phyloP scores from a whole-genome alignment of 30 jellyfish, hydroid and myxozoan species.

The Pelagia noctiluca region DNA sequence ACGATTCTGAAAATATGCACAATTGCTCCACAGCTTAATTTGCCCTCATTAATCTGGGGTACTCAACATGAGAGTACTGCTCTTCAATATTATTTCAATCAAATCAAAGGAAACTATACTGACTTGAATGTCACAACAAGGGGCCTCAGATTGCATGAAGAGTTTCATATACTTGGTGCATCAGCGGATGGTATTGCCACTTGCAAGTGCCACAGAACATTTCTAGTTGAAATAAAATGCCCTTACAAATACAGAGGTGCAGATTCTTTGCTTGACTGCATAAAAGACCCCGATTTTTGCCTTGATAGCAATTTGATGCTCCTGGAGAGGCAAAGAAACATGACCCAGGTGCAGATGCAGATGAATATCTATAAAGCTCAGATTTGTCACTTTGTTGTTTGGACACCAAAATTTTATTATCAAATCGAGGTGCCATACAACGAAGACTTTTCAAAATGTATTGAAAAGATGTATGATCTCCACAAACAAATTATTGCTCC shows the following conservation, averaged over 20 bases:
- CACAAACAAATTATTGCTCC: conserved; percentile 33
- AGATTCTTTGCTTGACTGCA: too few species aligned
- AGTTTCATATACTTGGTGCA: conserved; percentile 1
- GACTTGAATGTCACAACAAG: too few species aligned
- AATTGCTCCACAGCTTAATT: too few species aligned
- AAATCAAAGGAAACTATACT: too few species aligned
- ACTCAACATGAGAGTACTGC: too few species aligned
- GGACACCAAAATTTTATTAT: conserved; percentile 14
- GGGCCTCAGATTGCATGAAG: background rate
- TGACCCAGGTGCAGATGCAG: conserved; percentile 18
- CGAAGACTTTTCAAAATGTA: conserved; percentile 20
- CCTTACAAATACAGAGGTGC: background rate
- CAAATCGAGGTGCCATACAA: conserved; percentile 8
- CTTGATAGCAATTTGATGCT: background rate
- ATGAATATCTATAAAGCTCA: background rate
- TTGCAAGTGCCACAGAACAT: background rate
- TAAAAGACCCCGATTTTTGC: conserved; percentile 4
- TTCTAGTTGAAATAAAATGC: conserved; percentile 13
- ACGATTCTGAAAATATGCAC: too few species aligned
- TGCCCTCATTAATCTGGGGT: too few species aligned
- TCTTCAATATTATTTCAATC: too few species aligned
- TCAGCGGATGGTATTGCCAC: conserved; percentile 10
- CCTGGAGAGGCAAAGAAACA: conserved; percentile 8
- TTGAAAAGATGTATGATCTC: background rate
- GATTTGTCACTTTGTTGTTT: conserved; percentile 12